These are phyloP conservation scores for Caretta caretta DNA, from an alignment of 2,113 vertebrate genomes.

Conservation along the genomic window DNA sequence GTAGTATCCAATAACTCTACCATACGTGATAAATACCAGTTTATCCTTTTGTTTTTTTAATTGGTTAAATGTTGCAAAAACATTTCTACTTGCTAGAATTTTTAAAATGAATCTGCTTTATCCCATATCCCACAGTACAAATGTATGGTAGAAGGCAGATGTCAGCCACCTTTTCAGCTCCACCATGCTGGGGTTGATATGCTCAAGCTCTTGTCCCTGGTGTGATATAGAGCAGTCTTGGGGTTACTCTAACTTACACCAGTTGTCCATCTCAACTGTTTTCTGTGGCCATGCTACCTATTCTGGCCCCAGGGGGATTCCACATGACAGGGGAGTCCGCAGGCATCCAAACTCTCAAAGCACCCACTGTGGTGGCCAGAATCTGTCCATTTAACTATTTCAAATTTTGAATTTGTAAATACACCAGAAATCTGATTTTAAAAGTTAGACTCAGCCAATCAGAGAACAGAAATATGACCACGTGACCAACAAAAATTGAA, in stretches of 20 bases:
- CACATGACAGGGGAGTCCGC: background rate
- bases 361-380: background rate
- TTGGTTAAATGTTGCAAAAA: background rate
- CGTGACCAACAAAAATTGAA: background rate
- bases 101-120: background rate
- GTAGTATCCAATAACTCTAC: background rate
- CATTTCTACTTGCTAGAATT: background rate
- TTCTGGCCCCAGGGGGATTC: background rate
- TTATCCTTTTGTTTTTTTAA: background rate
- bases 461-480: background rate
- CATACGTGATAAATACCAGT: background rate
- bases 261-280: background rate
- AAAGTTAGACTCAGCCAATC: background rate
- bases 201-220: background rate
- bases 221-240: background rate
- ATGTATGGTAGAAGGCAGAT: background rate
- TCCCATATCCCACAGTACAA: background rate
- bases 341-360: fast-evolving
- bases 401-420: background rate
- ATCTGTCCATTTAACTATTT: background rate
- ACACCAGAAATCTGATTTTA: background rate
- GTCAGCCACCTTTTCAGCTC: background rate
- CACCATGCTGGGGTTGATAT: background rate
- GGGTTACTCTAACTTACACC: background rate
- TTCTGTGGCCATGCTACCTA: background rate